A percentile compares a stretch with the other conserved stretches of the same genome.
These are phyloP conservation scores for Helleia helle DNA, from an alignment of 2,888 invertebrate genomes.

Conservation along the genomic window DNA sequence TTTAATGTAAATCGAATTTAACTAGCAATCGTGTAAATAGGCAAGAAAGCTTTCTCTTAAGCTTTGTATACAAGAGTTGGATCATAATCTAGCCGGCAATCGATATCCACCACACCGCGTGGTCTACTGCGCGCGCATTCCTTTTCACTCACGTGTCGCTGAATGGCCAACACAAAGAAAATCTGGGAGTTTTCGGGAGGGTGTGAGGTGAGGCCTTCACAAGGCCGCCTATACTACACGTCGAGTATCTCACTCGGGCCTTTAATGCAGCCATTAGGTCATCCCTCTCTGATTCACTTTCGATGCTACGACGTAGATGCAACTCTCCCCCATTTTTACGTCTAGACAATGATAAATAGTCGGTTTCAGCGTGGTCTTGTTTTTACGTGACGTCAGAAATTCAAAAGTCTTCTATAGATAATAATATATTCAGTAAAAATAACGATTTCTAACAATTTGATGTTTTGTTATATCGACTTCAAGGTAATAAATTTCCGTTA, in stretches of 20 bases:
- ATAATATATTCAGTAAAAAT: background rate
- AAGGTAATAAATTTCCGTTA: conserved; percentile 19
- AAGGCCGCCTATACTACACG: conserved; percentile 58
- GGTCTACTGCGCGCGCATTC: conserved; percentile 61
- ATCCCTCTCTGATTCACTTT: conserved; percentile 47
- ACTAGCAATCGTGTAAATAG: conserved; percentile 23
- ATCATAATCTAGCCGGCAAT: conserved; percentile 44
- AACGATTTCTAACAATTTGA: background rate
- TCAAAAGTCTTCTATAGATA: conserved; percentile 2
- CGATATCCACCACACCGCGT: conserved; percentile 45
- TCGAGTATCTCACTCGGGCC: conserved; percentile 39
- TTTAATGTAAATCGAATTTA: too few relatives aligned
- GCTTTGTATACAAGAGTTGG: conserved; percentile 34
- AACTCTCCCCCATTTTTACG: conserved; percentile 42
- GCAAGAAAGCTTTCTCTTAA: conserved; percentile 25
- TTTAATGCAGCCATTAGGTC: conserved; percentile 15
- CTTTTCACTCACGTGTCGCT: conserved; percentile 45
- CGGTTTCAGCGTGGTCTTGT: conserved; percentile 17
- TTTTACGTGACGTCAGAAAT: conserved; percentile 14
- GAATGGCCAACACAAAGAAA: conserved; percentile 58
- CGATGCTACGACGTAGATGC: conserved; percentile 47
- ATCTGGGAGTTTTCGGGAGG: conserved; percentile 36
- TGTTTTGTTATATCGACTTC: conserved; percentile 4
- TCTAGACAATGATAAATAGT: conserved; percentile 28
- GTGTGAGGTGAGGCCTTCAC: conserved; percentile 53